Evolutionary conservation across 2,888 invertebrate genomes (phyloP).

Genomic region (Aphidius colemani): DNA sequence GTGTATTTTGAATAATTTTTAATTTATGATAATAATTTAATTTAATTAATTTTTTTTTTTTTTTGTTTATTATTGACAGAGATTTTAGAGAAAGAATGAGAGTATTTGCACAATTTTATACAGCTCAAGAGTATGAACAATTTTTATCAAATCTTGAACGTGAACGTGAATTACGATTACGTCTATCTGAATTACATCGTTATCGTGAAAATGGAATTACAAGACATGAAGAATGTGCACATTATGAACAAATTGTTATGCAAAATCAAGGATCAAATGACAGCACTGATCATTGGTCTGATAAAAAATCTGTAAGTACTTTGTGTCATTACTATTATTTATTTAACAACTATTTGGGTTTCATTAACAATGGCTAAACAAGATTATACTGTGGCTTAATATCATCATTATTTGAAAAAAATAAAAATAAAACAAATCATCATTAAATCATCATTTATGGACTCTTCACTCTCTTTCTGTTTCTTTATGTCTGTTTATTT

Average conservation of each 20-base stretch:
- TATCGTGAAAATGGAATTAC: slow-evolving; percentile 87
- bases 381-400: background rate
- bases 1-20: no score
- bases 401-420: background rate
- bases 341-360: background rate
- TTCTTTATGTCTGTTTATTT: background rate
- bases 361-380: background rate
- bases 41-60: slow-evolving; percentile 8
- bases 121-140: slow-evolving; percentile 81
- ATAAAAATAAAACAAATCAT: no score
- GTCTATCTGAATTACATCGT: slow-evolving; percentile 81
- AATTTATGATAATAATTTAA: no score
- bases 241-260: slow-evolving; percentile 80
- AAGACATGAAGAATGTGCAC: slow-evolving; percentile 81
- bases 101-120: slow-evolving; percentile 86
- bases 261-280: slow-evolving; percentile 66
- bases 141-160: slow-evolving; percentile 78
- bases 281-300: slow-evolving; percentile 67
- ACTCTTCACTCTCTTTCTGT: background rate
- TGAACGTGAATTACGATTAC: slow-evolving; percentile 81
- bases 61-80: slow-evolving; percentile 57
- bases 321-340: slow-evolving; percentile 30
- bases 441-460: no score
- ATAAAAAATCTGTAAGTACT: slow-evolving; percentile 68
- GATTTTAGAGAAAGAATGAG: slow-evolving; percentile 84